Evolutionary conservation across 2,888 invertebrate genomes (phyloP).

Genomic region (Cataglyphis livida): DNA sequence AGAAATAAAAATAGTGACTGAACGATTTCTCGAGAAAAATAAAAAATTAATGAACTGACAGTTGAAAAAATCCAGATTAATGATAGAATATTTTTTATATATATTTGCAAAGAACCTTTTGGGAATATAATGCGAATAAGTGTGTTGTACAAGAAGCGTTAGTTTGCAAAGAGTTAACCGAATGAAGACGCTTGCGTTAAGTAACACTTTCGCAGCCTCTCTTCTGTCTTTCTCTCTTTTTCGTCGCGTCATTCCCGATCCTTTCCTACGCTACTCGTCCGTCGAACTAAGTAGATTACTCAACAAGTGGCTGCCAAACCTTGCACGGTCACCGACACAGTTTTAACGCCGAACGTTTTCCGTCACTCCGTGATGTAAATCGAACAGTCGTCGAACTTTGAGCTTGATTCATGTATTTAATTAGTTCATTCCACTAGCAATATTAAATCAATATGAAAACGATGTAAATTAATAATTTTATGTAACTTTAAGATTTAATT

Average conservation of each 20-base stretch:
- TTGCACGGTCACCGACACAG: constrained; percentile 77
- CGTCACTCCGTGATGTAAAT: constrained; percentile 56
- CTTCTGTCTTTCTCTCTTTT: constrained; percentile 49
- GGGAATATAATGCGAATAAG: constrained; percentile 25
- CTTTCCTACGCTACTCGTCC: constrained; percentile 75
- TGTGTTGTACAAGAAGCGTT: not conserved
- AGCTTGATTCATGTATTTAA: not conserved
- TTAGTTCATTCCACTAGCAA: not conserved
- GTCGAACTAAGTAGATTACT: constrained; percentile 84
- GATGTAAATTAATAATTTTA: not conserved
- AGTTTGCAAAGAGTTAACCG: constrained; percentile 34
- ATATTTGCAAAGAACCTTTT: not conserved
- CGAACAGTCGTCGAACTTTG: constrained; percentile 57
- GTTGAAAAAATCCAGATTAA: constrained; percentile 60
- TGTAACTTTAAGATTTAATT: not conserved
- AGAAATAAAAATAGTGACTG: not conserved
- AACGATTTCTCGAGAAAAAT: not conserved
- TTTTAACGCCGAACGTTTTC: constrained; percentile 73
- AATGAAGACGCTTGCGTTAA: constrained; percentile 43
- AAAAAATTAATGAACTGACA: constrained; percentile 20
- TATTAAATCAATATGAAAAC: not conserved
- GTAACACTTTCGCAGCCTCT: constrained; percentile 21
- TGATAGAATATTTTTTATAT: constrained; percentile 51
- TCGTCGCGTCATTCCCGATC: constrained; percentile 49
- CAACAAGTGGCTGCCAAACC: constrained; percentile 85